These are phyloP conservation scores for Ceyx margarethae DNA, from an alignment of 2,113 vertebrate genomes.

Conservation along the genomic window DNA sequence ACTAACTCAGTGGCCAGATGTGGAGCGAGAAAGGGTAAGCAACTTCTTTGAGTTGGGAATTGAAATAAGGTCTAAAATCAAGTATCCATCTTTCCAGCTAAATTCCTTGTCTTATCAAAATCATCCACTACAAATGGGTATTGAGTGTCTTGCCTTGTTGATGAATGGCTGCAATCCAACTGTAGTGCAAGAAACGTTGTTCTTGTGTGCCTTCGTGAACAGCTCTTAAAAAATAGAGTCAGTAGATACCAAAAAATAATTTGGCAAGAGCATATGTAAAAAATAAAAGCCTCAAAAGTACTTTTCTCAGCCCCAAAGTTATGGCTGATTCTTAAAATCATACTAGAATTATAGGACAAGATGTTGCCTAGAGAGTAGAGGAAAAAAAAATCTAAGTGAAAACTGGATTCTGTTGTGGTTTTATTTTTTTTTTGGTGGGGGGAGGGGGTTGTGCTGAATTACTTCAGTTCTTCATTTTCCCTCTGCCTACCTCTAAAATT, in stretches of 20 bases:
- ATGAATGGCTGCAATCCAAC: neutral
- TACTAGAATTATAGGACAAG: neutral
- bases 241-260: neutral
- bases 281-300: neutral
- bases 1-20: neutral
- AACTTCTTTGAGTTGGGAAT: neutral
- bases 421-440: neutral
- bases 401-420: neutral
- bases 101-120: neutral
- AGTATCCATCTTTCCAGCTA: neutral
- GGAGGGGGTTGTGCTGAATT: neutral
- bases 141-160: neutral
- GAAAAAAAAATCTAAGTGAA: neutral
- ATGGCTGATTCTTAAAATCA: neutral
- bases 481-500: slow-evolving; percentile 24
- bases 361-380: neutral
- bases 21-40: neutral
- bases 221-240: neutral
- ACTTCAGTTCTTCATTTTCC: neutral
- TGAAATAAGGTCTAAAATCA: neutral
- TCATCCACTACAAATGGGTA: neutral
- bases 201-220: neutral
- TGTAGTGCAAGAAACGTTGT: neutral
- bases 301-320: neutral
- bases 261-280: neutral